Evolutionary conservation across 2,888 invertebrate genomes (phyloP).

Genomic region (Melikaiella ostensackeni): DNA sequence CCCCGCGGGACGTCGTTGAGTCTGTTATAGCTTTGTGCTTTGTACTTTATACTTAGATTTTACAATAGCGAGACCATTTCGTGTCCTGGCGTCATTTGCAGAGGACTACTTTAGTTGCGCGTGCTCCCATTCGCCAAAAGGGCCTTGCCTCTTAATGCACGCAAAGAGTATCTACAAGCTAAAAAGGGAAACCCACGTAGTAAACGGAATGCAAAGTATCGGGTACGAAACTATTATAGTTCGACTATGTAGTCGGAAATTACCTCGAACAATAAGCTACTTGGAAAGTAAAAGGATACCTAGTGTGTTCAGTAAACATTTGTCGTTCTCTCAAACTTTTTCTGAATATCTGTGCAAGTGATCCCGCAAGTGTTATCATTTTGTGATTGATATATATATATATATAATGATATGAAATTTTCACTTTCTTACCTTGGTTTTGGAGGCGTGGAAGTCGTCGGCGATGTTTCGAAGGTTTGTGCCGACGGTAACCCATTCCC

Average conservation of each 20-base stretch:
- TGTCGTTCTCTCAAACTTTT: background rate
- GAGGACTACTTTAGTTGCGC: constrained; percentile 17
- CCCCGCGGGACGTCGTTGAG: constrained; percentile 48
- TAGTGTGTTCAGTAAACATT: background rate
- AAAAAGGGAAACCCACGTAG: constrained; percentile 44
- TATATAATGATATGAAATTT: no score
- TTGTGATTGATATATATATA: no score
- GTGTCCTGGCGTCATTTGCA: constrained; percentile 40
- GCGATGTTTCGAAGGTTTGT: constrained; percentile 75
- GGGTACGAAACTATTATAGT: constrained; percentile 28
- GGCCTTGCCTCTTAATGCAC: constrained; percentile 32
- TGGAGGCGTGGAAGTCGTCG: constrained; percentile 74
- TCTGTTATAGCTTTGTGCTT: constrained; percentile 44
- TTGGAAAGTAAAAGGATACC: background rate
- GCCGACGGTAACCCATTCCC: constrained; percentile 73
- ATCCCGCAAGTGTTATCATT: no score
- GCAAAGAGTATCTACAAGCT: constrained; percentile 44
- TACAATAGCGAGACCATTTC: constrained; percentile 47
- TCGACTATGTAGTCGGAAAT: constrained; percentile 45
- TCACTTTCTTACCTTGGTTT: constrained; percentile 69
- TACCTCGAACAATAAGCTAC: constrained; percentile 19
- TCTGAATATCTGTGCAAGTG: no score
- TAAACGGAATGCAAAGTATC: constrained; percentile 40
- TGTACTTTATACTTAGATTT: constrained; percentile 48
- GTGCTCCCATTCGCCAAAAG: constrained; percentile 18